Conservation (phyloP, 2,888 invertebrate genomes). For the Rotaria magnacalcarata region DNA sequence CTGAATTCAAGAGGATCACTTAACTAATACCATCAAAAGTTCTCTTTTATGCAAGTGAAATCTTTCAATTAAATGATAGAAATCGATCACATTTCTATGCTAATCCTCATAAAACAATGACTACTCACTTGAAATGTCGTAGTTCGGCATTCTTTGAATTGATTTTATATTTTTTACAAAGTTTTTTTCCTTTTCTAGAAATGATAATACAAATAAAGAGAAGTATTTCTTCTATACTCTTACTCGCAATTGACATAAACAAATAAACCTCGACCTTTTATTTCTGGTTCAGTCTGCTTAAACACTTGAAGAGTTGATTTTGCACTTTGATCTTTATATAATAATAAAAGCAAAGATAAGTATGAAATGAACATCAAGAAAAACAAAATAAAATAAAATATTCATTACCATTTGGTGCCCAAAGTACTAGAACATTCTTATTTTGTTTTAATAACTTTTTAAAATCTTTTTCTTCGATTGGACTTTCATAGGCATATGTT, state of each 20-base stretch:
- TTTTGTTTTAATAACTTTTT: conserved; percentile 43
- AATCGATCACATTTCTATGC: no score
- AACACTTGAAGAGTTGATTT: conserved; percentile 41
- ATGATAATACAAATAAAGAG: neutral
- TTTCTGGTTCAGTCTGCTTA: conserved; percentile 28
- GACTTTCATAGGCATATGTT: conserved; percentile 9
- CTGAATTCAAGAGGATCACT: no score
- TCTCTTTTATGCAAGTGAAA: no score
- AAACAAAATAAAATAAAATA: neutral
- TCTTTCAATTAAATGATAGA: no score
- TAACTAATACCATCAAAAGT: no score
- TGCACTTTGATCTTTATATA: conserved; percentile 22
- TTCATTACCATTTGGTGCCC: conserved; percentile 38
- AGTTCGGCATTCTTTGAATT: conserved; percentile 32
- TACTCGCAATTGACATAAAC: conserved; percentile 46
- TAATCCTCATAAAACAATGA: neutral
- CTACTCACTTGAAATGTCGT: conserved; percentile 33
- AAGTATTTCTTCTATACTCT: neutral
- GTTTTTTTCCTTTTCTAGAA: conserved; percentile 42
- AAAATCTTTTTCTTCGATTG: conserved; percentile 43
- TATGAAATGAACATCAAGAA: neutral
- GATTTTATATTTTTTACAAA: conserved; percentile 45
- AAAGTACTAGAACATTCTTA: conserved; percentile 40
- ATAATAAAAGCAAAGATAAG: no score
- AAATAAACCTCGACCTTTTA: conserved; percentile 36